Percentiles rank a stretch among this genome's conserved stretches.
phyloP scores from a whole-genome alignment of 1,140 invertebrate genomes.

The Hesperophylax magnus region DNA sequence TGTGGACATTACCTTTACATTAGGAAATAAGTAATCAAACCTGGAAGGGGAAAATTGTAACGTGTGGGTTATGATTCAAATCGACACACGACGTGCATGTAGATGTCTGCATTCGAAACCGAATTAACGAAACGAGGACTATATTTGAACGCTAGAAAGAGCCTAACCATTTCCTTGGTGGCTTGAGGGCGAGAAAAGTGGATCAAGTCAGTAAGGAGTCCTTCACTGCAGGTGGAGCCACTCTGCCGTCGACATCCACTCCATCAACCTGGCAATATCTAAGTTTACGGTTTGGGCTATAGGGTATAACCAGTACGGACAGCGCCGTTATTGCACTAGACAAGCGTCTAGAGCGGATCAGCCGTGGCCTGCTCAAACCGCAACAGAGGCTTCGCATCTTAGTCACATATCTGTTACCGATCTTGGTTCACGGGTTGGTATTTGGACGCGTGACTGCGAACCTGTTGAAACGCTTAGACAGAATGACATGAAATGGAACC shows the following conservation, averaged over 20 bases:
- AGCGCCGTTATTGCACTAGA: background rate
- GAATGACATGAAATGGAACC: constrained; percentile 56
- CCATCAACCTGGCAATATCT: constrained; percentile 60
- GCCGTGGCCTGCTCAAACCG: constrained; percentile 60
- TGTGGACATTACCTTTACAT: no score
- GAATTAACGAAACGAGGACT: background rate
- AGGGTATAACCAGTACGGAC: constrained; percentile 37
- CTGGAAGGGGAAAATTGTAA: no score
- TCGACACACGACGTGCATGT: no score
- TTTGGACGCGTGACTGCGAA: constrained; percentile 56
- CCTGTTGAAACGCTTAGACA: no score
- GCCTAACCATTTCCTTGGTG: constrained; percentile 59
- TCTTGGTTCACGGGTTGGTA: constrained; percentile 58
- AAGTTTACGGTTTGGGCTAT: constrained; percentile 57
- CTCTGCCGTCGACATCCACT: constrained; percentile 37
- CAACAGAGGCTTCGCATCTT: constrained; percentile 60
- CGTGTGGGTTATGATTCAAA: no score
- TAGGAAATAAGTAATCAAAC: no score
- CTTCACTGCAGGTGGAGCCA: background rate
- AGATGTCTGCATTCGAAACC: constrained; percentile 3
- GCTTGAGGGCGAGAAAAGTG: constrained; percentile 58
- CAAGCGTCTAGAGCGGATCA: background rate
- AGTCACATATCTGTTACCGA: constrained; percentile 58
- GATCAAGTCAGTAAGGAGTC: constrained; percentile 51
- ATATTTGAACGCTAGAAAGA: constrained; percentile 59